Conservation (phyloP, 2,888 invertebrate species). For the Drosophila ezoana region DNA sequence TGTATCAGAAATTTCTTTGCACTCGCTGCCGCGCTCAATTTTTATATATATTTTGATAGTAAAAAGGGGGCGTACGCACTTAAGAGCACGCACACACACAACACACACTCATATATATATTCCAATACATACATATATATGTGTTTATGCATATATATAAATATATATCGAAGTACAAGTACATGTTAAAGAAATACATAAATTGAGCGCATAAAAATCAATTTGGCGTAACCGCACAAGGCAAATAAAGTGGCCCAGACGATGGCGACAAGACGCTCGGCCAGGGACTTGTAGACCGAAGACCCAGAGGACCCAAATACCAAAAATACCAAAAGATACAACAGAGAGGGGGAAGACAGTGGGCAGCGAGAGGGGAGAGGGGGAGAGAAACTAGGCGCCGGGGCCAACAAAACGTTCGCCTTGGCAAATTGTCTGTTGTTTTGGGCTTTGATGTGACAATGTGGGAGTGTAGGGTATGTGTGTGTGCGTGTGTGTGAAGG, state of each 20-base stretch:
- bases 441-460: slow-evolving; percentile 34
- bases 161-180: slow-evolving; percentile 3
- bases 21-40: slow-evolving; percentile 25
- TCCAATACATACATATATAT: neutral
- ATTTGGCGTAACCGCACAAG: slow-evolving; percentile 76
- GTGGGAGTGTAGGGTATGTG: neutral
- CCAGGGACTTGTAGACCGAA: slow-evolving; percentile 19
- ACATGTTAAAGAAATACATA: slow-evolving; percentile 59
- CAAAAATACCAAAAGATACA: slow-evolving; percentile 14
- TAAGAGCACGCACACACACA: slow-evolving; percentile 3
- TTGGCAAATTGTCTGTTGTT: slow-evolving; percentile 48
- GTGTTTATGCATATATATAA: neutral
- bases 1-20: slow-evolving; percentile 22
- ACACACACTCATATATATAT: neutral
- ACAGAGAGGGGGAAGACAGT: neutral
- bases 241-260: slow-evolving; percentile 64
- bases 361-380: neutral
- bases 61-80: neutral
- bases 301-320: slow-evolving; percentile 24
- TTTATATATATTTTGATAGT: slow-evolving; percentile 30
- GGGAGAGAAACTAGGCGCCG: neutral
- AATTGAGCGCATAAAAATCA: slow-evolving; percentile 80
- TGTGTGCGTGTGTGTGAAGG: neutral
- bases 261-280: slow-evolving; percentile 37
- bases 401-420: slow-evolving; percentile 19